Conservation (phyloP, 2,113 vertebrate genomes). For the Amazona guildingii region DNA sequence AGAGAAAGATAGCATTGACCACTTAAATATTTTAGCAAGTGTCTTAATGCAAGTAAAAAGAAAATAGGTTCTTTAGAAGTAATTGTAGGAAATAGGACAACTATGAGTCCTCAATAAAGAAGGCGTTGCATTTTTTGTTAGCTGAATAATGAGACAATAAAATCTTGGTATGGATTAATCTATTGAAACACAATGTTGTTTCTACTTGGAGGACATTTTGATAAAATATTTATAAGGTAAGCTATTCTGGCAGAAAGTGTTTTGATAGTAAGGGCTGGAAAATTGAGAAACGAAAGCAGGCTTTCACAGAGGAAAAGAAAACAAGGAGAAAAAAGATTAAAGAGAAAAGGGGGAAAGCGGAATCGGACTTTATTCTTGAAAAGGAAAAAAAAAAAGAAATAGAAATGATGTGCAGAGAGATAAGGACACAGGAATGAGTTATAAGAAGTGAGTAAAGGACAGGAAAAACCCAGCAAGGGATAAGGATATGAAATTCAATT, state of each 20-base stretch:
- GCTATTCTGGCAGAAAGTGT: not conserved
- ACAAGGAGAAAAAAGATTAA: not conserved
- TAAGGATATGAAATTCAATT: not conserved
- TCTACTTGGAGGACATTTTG: not conserved
- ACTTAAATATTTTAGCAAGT: not conserved
- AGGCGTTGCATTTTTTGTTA: not conserved
- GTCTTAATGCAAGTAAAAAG: not conserved
- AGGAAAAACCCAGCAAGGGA: not conserved
- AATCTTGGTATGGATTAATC: not conserved
- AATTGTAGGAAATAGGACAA: not conserved
- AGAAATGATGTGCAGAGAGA: not conserved
- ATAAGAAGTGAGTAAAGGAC: not conserved
- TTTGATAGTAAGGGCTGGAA: not conserved
- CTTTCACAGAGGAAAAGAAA: not conserved
- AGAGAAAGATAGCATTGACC: not conserved
- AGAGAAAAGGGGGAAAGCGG: not conserved
- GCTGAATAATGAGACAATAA: not conserved
- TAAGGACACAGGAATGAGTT: not conserved
- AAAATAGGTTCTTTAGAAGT: not conserved
- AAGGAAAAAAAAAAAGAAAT: not conserved
- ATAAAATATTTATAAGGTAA: not conserved
- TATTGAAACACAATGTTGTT: not conserved
- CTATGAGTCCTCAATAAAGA: not conserved
- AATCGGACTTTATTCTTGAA: not conserved
- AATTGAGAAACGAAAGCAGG: not conserved